phyloP scores from a whole-genome alignment of 2,797 vertebrate genomes.

The Mastacembelus armatus region DNA sequence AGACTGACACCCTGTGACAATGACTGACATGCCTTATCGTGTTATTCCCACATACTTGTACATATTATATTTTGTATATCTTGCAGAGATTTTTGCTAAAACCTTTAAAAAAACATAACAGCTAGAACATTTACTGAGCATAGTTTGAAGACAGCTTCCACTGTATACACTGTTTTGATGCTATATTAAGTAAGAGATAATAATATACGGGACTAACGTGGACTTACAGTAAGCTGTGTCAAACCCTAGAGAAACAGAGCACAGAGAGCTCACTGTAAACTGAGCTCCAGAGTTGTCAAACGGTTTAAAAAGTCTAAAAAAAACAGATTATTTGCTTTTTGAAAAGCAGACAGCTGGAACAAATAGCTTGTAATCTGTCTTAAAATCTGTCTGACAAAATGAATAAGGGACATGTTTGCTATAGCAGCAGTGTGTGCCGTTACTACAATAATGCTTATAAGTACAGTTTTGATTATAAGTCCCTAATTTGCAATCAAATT shows the following conservation, averaged over 20 bases:
- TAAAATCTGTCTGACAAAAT: slow-evolving; percentile 39
- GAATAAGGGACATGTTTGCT: slow-evolving; percentile 24
- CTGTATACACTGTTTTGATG: no score
- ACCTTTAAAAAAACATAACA: no score
- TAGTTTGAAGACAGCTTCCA: no score
- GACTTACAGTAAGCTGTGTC: slow-evolving; percentile 4
- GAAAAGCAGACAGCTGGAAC: slow-evolving; percentile 48
- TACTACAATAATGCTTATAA: slow-evolving; percentile 7
- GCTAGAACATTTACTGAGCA: no score
- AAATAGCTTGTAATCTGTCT: slow-evolving; percentile 54
- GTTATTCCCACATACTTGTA: no score
- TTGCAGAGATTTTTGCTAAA: no score
- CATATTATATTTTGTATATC: no score
- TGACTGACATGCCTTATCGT: no score
- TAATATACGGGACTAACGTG: no score
- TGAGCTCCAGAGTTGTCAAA: slow-evolving; percentile 22
- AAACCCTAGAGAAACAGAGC: slow-evolving; percentile 7
- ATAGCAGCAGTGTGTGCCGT: slow-evolving; percentile 11
- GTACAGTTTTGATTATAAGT: slow-evolving; percentile 16
- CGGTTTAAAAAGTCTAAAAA: slow-evolving; percentile 17
- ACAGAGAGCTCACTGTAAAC: slow-evolving; percentile 14
- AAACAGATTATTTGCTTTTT: slow-evolving; percentile 19
- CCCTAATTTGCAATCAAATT: slow-evolving; percentile 21
- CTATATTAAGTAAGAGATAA: no score
- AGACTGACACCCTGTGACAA: no score